A percentile compares a stretch with the other conserved stretches of the same genome.
Conservation (phyloP, 2,888 invertebrate genomes). For the Orthosia incerta region DNA sequence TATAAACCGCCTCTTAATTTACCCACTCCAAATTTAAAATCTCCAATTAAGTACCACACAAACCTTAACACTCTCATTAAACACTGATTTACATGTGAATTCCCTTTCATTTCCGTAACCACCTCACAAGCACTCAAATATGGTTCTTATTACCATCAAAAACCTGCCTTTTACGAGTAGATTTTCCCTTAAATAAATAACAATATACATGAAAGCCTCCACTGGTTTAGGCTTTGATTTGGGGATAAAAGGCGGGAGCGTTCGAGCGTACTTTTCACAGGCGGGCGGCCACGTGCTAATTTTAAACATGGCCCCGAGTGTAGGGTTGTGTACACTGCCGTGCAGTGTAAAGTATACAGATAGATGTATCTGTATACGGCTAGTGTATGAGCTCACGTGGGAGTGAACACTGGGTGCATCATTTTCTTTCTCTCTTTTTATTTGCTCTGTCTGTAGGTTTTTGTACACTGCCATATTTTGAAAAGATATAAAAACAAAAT, state of each 20-base stretch:
- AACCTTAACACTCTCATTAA: background rate
- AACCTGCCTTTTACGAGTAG: slow-evolving; percentile 28
- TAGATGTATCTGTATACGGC: slow-evolving; percentile 8
- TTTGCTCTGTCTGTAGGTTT: background rate
- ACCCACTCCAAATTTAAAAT: background rate
- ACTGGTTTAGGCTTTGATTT: slow-evolving; percentile 71
- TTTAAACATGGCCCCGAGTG: slow-evolving; percentile 69
- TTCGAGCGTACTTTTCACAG: slow-evolving; percentile 72
- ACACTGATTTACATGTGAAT: slow-evolving; percentile 10
- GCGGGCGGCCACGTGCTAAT: slow-evolving; percentile 75
- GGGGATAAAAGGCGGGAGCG: slow-evolving; percentile 80
- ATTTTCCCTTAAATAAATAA: slow-evolving; percentile 57
- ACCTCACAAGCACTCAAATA: slow-evolving; percentile 33
- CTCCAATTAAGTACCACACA: background rate
- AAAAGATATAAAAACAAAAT: too few species aligned
- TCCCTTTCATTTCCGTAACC: slow-evolving; percentile 16
- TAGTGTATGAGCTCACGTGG: slow-evolving; percentile 1
- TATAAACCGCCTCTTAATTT: too few species aligned
- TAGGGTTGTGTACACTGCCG: slow-evolving; percentile 57
- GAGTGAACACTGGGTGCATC: slow-evolving; percentile 28
- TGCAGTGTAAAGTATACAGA: slow-evolving; percentile 45
- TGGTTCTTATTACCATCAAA: slow-evolving; percentile 31
- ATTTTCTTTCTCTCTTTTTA: slow-evolving; percentile 25
- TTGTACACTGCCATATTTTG: background rate
- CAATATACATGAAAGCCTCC: slow-evolving; percentile 63